phyloP scores from a whole-genome alignment of 2,797 vertebrate genomes.

The Darevskia nairensis region DNA sequence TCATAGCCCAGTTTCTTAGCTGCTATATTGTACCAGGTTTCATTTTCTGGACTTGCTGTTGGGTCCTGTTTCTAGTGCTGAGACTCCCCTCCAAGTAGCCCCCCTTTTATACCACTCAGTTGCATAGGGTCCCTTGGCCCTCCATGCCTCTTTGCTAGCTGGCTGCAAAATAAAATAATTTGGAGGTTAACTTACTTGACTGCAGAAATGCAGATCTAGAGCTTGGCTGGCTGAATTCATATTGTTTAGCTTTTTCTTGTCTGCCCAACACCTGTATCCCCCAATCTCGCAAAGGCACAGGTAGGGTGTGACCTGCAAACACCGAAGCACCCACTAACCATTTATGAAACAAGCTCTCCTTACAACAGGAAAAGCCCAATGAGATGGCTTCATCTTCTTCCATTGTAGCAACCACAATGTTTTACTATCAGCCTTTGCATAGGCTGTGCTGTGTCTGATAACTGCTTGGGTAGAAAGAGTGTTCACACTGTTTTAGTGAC shows the following conservation, averaged over 20 bases:
- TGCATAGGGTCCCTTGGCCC: background rate
- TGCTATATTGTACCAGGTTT: background rate
- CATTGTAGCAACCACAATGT: background rate
- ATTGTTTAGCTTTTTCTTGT: background rate
- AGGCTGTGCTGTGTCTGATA: too few relatives aligned
- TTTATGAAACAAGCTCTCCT: background rate
- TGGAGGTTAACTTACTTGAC: background rate
- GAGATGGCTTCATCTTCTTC: background rate
- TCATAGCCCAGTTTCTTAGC: background rate
- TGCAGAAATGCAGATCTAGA: background rate
- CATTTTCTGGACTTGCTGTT: background rate
- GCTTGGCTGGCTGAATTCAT: background rate
- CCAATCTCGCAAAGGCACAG: background rate
- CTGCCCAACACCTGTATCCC: background rate
- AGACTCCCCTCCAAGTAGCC: background rate
- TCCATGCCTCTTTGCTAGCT: too few relatives aligned
- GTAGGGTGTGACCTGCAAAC: background rate
- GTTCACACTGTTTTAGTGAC: background rate
- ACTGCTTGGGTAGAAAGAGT: background rate
- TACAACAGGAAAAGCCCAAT: background rate
- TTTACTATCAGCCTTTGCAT: background rate
- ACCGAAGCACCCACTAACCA: background rate
- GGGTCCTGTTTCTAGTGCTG: background rate
- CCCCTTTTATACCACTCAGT: background rate
- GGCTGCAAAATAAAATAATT: background rate